A percentile compares a stretch with the other conserved stretches of the same genome.
Conservation (phyloP, 2,113 vertebrate genomes). For the Phylloscopus whistleri region DNA sequence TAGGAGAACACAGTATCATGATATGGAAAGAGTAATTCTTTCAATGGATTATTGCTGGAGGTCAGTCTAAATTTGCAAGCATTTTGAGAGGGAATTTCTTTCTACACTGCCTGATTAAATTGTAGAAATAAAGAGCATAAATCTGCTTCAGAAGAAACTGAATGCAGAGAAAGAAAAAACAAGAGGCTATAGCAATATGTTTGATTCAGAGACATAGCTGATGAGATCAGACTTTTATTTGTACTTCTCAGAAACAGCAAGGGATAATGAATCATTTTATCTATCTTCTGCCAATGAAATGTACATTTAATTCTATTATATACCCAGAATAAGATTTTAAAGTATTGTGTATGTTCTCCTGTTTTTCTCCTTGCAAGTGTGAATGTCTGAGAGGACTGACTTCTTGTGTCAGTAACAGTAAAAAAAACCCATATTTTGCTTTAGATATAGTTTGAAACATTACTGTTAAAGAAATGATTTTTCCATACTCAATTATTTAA, state of each 20-base stretch:
- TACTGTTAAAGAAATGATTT: background rate
- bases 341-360: background rate
- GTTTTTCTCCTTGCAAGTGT: background rate
- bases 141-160: background rate
- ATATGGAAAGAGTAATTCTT: background rate
- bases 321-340: background rate
- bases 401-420: background rate
- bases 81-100: background rate
- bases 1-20: background rate
- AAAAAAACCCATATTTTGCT: background rate
- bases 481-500: background rate
- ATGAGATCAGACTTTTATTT: slow-evolving; percentile 34
- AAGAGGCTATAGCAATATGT: background rate
- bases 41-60: background rate
- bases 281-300: background rate
- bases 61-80: background rate
- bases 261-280: slow-evolving; percentile 2
- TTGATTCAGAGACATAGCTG: background rate
- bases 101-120: background rate
- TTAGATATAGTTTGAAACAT: background rate
- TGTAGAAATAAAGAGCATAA: background rate
- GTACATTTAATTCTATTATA: background rate
- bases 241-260: background rate
- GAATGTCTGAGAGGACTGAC: background rate
- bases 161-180: background rate